These are phyloP conservation scores for Triops cancriformis DNA, from an alignment of 1,140 invertebrate species.

Conservation along the genomic window DNA sequence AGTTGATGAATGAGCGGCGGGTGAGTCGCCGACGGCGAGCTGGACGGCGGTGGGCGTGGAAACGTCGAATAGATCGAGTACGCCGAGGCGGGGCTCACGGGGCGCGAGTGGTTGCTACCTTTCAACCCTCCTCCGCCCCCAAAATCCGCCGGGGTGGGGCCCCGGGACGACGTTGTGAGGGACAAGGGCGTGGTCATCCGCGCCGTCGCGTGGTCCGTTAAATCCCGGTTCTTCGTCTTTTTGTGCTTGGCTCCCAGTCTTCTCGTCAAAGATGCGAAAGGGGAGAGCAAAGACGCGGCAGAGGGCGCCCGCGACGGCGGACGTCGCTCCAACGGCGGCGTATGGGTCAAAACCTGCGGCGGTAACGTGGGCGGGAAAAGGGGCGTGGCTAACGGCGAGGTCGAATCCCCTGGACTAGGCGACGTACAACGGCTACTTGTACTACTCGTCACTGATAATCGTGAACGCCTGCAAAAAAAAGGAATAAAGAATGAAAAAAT, in stretches of 20 bases:
- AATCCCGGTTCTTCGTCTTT: constrained; percentile 6
- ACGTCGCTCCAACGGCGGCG: constrained; percentile 16
- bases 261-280: constrained; percentile 24
- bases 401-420: background rate
- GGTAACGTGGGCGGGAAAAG: constrained; percentile 6
- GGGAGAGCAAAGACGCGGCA: constrained; percentile 22
- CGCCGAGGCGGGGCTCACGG: constrained; percentile 17
- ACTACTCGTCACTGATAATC: background rate
- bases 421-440: constrained; percentile 3
- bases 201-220: background rate
- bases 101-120: constrained; percentile 16
- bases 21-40: constrained; percentile 9
- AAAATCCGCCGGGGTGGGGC: background rate
- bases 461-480: background rate
- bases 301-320: constrained; percentile 22
- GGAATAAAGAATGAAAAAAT: too few species aligned
- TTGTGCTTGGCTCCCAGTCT: constrained; percentile 23
- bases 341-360: constrained; percentile 9
- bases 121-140: background rate
- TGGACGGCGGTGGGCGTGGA: constrained; percentile 21
- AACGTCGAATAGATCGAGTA: constrained; percentile 25
- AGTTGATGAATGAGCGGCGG: constrained; percentile 24
- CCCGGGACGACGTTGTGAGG: background rate
- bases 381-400: constrained; percentile 22
- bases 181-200: constrained; percentile 23